phyloP scores from a whole-genome alignment of 2,797 vertebrate genomes.

The Dicrostonyx torquatus region DNA sequence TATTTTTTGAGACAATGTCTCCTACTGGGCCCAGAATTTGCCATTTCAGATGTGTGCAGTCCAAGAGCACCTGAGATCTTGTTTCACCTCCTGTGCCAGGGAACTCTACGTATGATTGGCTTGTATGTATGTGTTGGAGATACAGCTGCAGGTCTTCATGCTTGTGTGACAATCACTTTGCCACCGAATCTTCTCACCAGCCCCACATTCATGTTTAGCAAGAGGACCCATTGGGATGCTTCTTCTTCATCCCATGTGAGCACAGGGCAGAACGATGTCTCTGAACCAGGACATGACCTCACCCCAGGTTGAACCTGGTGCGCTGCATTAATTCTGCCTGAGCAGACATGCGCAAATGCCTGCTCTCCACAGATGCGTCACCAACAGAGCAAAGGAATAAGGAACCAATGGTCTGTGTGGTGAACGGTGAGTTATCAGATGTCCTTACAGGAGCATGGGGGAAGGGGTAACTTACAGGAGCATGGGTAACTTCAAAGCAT shows the following conservation, averaged over 20 bases:
- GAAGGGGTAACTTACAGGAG: neutral
- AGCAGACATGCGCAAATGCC: neutral
- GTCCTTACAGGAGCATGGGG: neutral
- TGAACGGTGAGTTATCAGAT: neutral
- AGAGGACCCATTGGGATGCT: neutral
- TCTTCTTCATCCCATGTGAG: neutral
- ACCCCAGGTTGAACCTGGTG: neutral
- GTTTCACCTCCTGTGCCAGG: neutral
- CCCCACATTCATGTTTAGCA: neutral
- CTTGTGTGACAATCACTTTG: neutral
- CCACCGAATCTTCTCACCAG: neutral
- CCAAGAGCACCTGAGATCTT: neutral
- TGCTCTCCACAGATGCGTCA: neutral
- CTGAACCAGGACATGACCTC: neutral
- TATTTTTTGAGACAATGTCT: neutral
- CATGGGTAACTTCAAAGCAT: neutral
- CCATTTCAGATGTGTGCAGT: neutral
- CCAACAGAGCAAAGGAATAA: neutral
- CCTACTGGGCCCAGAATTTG: neutral
- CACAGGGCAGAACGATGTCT: neutral
- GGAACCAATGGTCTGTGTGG: neutral
- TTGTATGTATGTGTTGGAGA: neutral
- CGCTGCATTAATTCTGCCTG: neutral
- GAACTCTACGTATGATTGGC: no score
- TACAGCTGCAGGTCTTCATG: no score